phyloP scores from a whole-genome alignment of 2,888 invertebrate species.

The Cephalotes varians region DNA sequence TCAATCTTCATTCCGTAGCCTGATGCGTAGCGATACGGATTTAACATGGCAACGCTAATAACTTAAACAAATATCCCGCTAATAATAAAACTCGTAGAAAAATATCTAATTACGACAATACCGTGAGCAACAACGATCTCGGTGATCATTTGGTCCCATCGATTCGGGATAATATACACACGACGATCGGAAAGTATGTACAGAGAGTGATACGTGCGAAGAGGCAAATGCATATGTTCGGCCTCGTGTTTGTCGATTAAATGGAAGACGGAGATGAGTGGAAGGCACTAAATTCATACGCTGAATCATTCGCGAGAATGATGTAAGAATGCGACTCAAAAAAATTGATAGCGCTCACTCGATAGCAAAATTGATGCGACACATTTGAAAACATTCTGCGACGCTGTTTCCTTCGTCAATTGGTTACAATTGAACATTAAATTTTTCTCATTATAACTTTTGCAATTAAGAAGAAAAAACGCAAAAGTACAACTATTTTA shows the following conservation, averaged over 20 bases:
- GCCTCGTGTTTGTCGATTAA: slow-evolving; percentile 3
- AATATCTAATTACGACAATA: slow-evolving; percentile 30
- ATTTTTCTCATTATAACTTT: not conserved
- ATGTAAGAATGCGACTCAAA: slow-evolving; percentile 6
- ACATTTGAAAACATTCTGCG: not conserved
- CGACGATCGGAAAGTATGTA: slow-evolving; percentile 9
- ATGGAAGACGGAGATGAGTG: slow-evolving; percentile 42
- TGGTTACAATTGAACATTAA: no score
- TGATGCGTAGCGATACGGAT: no score
- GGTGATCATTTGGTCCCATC: slow-evolving; percentile 26
- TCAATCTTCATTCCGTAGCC: no score
- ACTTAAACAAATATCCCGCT: slow-evolving; percentile 11
- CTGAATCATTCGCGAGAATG: slow-evolving; percentile 15
- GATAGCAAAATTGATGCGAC: slow-evolving; percentile 11
- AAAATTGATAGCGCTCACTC: not conserved
- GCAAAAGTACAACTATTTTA: not conserved
- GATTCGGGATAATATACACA: not conserved
- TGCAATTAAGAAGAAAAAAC: no score
- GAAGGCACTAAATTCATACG: slow-evolving; percentile 30
- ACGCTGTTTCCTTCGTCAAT: not conserved
- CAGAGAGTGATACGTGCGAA: not conserved
- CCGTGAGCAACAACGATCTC: not conserved
- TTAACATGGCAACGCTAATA: slow-evolving; percentile 41
- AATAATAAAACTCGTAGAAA: slow-evolving; percentile 43
- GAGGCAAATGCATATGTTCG: not conserved